Percentiles rank a stretch among this genome's conserved stretches.
Conservation (phyloP, 2,797 vertebrate species). For the Heliangelus exortis region DNA sequence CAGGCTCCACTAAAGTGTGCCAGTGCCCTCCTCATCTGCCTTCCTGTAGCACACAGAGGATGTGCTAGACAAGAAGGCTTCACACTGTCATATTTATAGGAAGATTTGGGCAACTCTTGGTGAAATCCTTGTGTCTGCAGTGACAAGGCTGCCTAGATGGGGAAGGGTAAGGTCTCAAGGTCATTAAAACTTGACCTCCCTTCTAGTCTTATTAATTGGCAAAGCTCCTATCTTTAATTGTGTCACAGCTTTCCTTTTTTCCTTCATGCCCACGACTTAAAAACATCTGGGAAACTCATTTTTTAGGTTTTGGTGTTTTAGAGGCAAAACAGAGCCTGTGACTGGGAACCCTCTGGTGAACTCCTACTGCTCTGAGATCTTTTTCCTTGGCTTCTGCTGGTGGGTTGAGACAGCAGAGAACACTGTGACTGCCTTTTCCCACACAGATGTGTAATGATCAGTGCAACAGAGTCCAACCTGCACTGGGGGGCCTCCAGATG, state of each 20-base stretch:
- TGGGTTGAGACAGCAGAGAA: not conserved
- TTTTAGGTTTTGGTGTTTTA: not conserved
- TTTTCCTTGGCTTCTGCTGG: not conserved
- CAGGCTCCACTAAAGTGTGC: not conserved
- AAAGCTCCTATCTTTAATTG: rapidly evolving
- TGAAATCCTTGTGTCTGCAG: rapidly evolving
- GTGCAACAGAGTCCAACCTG: not conserved
- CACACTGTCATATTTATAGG: not conserved
- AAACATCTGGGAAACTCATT: not conserved
- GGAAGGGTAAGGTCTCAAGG: not conserved
- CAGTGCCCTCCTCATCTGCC: not conserved
- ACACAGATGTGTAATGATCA: not conserved
- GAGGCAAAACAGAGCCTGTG: too few species aligned
- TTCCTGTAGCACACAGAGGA: rapidly evolving
- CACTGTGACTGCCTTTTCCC: not conserved
- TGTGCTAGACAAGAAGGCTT: not conserved
- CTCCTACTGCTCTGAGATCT: not conserved
- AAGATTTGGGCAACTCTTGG: not conserved
- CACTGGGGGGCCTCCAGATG: not conserved
- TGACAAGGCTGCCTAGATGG: not conserved
- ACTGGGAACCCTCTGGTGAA: not conserved
- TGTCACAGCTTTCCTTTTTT: not conserved
- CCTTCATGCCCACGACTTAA: not conserved
- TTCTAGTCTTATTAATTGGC: not conserved
- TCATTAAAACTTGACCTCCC: not conserved